Evolutionary conservation across 2,113 vertebrate genomes (phyloP), one percentile per base, ranked within the genome.

Genomic region (Cromileptes altivelis): DNA sequence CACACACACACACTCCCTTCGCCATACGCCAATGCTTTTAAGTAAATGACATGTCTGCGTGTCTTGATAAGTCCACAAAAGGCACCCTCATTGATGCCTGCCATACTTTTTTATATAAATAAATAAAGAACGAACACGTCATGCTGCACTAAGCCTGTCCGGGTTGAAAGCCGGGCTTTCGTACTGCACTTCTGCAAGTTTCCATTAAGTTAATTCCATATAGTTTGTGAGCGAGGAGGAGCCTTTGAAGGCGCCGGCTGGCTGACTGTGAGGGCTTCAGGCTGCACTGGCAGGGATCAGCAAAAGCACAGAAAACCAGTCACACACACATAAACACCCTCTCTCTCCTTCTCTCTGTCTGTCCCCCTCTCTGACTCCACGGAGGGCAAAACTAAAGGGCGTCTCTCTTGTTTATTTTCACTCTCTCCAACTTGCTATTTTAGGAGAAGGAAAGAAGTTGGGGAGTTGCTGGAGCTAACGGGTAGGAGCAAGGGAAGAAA

Each of bases 351-450:
- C 47, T 6, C 40, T 27, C 42, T 18, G 47, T 19, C 42, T 50
- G 56, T 71, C 86, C 57, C 72, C 69, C 53, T 37, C 70, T 81
- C 53, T 15, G 14, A 72, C 75, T 91, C 61, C 1, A 2, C 42
- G 21, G 63, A 86, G 75, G 79, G 89, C 64, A 67, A 83, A 84
- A 69, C 60, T 78, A 78, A 84, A 92, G 91, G 91, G 89, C 85
- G 87, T 88, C 79, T 76, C 82, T 91, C 81, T 76, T 82, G 83
- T 92, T 94, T 91, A 85, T 92, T 91, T 93, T 85, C 68, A 87
- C 85, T 78, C 78, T 75, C 82, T 75, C 62, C 42, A 23, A 56
- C 72, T 72, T 45, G 80, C 93, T 93, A 94, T 95, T 94, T 95
- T 88, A 92, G 86, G 91, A 92, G 91, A 85, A 79, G 84, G 84